Evolutionary conservation across 53 echinoderm and acorn worm genomes (phyloP).

Genomic region (Zoroaster sp.): DNA sequence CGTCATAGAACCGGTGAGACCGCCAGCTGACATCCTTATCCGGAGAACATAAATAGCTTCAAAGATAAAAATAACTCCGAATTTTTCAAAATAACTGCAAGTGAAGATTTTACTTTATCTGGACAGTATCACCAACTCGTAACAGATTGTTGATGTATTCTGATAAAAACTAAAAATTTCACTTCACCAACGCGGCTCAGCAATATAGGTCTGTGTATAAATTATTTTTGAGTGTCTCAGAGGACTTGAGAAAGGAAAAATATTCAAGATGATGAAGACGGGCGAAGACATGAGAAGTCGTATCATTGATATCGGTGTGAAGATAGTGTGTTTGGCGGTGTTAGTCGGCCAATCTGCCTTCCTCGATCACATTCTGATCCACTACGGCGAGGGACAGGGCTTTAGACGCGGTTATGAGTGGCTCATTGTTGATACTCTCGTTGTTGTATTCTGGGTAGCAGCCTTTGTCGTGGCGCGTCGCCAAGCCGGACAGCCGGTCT

Average conservation of each 20-base stretch:
- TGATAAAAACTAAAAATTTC: neutral
- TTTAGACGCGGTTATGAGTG: conserved; percentile 78
- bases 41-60: neutral
- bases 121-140: neutral
- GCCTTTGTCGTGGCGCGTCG: conserved; percentile 71
- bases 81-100: neutral
- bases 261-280: neutral
- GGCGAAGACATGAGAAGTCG: neutral
- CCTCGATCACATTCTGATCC: conserved; percentile 73
- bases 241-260: neutral
- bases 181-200: neutral
- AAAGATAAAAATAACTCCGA: neutral
- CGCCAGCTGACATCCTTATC: neutral
- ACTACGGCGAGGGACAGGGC: conserved; percentile 63
- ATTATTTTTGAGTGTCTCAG: neutral
- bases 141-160: neutral
- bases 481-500: conserved; percentile 47
- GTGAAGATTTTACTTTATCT: neutral
- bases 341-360: conserved; percentile 66
- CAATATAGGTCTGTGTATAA: neutral
- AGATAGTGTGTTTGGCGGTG: conserved; percentile 61
- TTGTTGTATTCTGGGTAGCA: conserved; percentile 68
- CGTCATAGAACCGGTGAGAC: neutral
- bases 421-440: conserved; percentile 70
- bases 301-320: conserved; percentile 61